A percentile compares a stretch with the other conserved stretches of the same genome.
Conservation (phyloP, 2,113 vertebrate genomes). For the Stigmatopora nigra region DNA sequence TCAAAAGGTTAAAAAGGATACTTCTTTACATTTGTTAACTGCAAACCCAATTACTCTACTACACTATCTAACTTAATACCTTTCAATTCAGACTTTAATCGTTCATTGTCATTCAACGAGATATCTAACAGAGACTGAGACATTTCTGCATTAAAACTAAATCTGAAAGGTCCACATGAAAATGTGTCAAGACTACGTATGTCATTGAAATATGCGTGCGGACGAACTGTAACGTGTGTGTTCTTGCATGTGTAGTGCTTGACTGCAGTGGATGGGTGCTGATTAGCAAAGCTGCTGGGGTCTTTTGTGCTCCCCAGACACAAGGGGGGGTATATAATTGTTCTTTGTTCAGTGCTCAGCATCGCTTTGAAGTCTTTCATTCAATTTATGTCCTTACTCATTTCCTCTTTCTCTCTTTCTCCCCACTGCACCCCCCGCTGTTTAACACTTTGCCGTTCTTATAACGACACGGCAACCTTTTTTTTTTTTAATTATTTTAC, state of each 20-base stretch:
- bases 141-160: neutral
- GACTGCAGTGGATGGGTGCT: slow-evolving; percentile 56
- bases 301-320: slow-evolving; percentile 60
- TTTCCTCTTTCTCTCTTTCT: slow-evolving; percentile 29
- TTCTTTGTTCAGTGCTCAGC: slow-evolving; percentile 58
- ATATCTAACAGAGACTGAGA: neutral
- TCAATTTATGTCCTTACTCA: slow-evolving; percentile 52
- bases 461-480: slow-evolving; percentile 42
- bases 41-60: neutral
- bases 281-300: slow-evolving; percentile 55
- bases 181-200: slow-evolving; percentile 2
- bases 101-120: neutral
- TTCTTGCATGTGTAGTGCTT: slow-evolving; percentile 41
- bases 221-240: slow-evolving; percentile 22
- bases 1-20: neutral
- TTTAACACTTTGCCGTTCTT: slow-evolving; percentile 20
- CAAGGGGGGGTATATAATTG: slow-evolving; percentile 46
- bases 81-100: neutral
- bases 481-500: neutral
- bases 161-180: too few relatives aligned
- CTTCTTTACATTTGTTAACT: neutral
- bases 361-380: slow-evolving; percentile 65
- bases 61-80: neutral
- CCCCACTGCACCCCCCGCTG: slow-evolving; percentile 22
- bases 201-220: slow-evolving; percentile 44